Evolutionary conservation across 2,113 vertebrate genomes (phyloP).

Genomic region (Thryonomys swinderianus): DNA sequence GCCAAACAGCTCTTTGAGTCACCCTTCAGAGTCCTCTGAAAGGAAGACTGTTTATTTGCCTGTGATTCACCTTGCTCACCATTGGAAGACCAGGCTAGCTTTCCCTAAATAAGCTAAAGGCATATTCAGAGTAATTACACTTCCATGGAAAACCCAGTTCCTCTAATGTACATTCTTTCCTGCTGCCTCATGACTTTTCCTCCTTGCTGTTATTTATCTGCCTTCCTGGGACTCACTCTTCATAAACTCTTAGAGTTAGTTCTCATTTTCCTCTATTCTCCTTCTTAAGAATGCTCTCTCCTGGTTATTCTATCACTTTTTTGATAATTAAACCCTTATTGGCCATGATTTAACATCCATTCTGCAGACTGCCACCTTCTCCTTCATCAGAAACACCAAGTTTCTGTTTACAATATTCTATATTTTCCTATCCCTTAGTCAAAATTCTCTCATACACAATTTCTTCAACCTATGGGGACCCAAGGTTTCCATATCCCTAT

Average conservation of each 20-base stretch:
- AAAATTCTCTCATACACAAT: neutral
- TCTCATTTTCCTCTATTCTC: neutral
- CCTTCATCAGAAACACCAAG: neutral
- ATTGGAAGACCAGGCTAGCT: neutral
- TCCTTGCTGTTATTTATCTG: neutral
- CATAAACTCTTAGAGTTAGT: neutral
- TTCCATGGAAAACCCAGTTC: neutral
- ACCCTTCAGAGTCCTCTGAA: neutral
- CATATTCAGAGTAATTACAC: neutral
- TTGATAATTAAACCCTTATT: neutral
- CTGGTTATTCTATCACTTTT: neutral
- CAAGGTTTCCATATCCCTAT: neutral
- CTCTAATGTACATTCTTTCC: neutral
- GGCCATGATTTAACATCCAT: neutral
- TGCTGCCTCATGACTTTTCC: neutral
- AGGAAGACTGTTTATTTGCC: neutral
- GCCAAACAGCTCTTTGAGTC: neutral
- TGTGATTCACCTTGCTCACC: neutral
- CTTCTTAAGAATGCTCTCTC: neutral
- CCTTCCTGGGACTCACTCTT: neutral
- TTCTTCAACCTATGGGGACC: neutral
- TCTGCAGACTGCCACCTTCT: neutral
- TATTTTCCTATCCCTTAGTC: neutral
- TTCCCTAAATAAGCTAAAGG: neutral
- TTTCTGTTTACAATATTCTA: neutral